Conservation (phyloP, 2,113 vertebrate genomes). For the Gymnocephalus cernua region DNA sequence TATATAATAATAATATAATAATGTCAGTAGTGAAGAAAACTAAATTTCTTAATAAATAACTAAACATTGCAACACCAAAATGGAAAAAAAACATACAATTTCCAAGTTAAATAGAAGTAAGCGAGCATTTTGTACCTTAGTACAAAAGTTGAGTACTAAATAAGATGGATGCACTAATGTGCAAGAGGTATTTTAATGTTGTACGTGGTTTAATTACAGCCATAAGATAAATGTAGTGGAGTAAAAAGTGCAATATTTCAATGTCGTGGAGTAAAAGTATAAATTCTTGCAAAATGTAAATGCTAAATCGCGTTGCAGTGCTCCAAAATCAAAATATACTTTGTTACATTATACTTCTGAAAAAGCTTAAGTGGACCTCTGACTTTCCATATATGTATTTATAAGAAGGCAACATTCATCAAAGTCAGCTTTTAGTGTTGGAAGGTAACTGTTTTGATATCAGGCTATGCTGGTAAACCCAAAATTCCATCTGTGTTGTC, state of each 20-base stretch:
- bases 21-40: neutral
- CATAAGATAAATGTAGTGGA: slow-evolving; percentile 1
- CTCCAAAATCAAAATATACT: slow-evolving; percentile 11
- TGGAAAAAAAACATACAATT: neutral
- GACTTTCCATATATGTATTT: neutral
- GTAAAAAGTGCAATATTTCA: slow-evolving; percentile 15
- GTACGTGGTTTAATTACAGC: slow-evolving; percentile 24
- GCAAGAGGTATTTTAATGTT: slow-evolving; percentile 50
- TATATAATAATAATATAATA: neutral
- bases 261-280: neutral
- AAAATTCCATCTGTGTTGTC: neutral
- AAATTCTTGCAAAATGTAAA: neutral
- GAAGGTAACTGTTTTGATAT: neutral
- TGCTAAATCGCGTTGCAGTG: neutral
- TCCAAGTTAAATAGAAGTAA: slow-evolving; percentile 1
- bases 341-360: neutral
- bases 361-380: slow-evolving; percentile 1
- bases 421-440: slow-evolving; percentile 14
- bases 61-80: slow-evolving; percentile 1
- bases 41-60: neutral
- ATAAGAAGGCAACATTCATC: slow-evolving; percentile 34
- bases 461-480: slow-evolving; percentile 18
- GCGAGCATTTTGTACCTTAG: neutral
- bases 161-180: slow-evolving; percentile 33
- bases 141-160: slow-evolving; percentile 16